These are phyloP conservation scores for Aphaenogaster floridana DNA, from an alignment of 1,140 invertebrate genomes.

Conservation along the genomic window DNA sequence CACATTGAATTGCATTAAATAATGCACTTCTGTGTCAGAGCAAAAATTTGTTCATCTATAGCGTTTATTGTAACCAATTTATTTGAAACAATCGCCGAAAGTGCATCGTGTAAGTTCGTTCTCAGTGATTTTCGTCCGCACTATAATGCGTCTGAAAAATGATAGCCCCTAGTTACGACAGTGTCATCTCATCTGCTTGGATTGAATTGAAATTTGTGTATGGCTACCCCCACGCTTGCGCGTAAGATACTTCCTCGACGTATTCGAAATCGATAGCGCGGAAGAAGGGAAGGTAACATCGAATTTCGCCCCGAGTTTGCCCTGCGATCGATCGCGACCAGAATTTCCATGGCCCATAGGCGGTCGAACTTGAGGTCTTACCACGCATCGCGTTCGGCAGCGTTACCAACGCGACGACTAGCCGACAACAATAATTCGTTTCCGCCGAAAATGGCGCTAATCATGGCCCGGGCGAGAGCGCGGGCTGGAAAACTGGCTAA, in stretches of 20 bases:
- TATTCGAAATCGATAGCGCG: constrained; percentile 26
- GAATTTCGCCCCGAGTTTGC: constrained; percentile 48
- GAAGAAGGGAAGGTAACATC: constrained; percentile 24
- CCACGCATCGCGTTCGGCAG: constrained; percentile 32
- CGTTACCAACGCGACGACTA: constrained; percentile 81
- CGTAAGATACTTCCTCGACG: constrained; percentile 50
- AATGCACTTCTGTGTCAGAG: neutral
- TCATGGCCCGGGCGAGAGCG: constrained; percentile 67
- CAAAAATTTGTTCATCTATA: neutral
- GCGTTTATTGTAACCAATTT: neutral
- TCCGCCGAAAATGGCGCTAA: constrained; percentile 77
- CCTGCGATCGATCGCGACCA: constrained; percentile 66
- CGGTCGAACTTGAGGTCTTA: constrained; percentile 58
- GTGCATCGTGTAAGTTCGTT: neutral
- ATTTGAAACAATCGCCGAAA: neutral
- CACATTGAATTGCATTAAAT: neutral
- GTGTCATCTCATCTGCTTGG: constrained; percentile 9
- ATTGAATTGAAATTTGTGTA: constrained; percentile 26
- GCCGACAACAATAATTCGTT: constrained; percentile 78
- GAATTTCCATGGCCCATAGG: constrained; percentile 42
- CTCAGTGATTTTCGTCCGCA: neutral
- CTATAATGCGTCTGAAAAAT: constrained; percentile 2
- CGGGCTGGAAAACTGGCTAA: constrained; percentile 67
- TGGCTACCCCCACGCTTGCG: constrained; percentile 73
- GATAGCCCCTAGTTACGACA: neutral